A percentile compares a stretch with the other conserved stretches of the same genome.
phyloP scores from a whole-genome alignment of 2,113 vertebrate species.

The Synchiropus splendidus region DNA sequence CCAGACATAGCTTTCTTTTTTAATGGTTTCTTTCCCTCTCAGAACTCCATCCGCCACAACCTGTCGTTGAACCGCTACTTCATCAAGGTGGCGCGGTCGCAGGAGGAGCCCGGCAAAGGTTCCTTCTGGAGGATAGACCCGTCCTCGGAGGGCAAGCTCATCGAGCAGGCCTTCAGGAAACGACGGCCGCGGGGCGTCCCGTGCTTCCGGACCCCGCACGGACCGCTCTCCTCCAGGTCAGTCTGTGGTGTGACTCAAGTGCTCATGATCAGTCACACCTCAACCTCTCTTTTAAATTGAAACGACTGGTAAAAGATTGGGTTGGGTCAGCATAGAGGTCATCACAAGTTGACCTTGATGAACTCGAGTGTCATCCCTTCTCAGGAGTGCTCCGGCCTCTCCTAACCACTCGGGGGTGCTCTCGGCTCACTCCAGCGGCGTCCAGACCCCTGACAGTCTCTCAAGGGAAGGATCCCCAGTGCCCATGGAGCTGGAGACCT shows the following conservation, averaged over 20 bases:
- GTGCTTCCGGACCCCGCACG: conserved; percentile 95
- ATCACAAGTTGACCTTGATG: no score
- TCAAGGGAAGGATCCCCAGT: conserved; percentile 94
- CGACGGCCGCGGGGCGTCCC: conserved; percentile 93
- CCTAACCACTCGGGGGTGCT: conserved; percentile 91
- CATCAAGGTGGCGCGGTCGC: conserved; percentile 97
- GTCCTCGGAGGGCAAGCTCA: conserved; percentile 88
- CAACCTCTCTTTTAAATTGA: no score
- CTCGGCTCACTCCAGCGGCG: conserved; percentile 91
- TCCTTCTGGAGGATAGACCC: conserved; percentile 99
- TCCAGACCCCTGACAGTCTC: conserved; percentile 93
- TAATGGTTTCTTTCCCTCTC: no score
- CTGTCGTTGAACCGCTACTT: conserved; percentile 98
- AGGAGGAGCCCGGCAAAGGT: conserved; percentile 98
- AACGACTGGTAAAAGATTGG: no score
- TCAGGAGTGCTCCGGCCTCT: conserved; percentile 91
- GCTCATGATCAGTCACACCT: no score
- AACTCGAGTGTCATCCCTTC: not conserved
- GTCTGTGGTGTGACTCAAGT: not conserved
- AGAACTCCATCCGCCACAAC: conserved; percentile 99
- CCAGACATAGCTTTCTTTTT: no score
- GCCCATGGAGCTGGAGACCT: conserved; percentile 77
- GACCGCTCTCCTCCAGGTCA: conserved; percentile 95
- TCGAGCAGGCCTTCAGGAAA: conserved; percentile 98
- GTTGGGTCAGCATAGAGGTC: no score